These are phyloP conservation scores for Ploceus nigricollis DNA, from an alignment of 2,113 vertebrate genomes.

Conservation along the genomic window DNA sequence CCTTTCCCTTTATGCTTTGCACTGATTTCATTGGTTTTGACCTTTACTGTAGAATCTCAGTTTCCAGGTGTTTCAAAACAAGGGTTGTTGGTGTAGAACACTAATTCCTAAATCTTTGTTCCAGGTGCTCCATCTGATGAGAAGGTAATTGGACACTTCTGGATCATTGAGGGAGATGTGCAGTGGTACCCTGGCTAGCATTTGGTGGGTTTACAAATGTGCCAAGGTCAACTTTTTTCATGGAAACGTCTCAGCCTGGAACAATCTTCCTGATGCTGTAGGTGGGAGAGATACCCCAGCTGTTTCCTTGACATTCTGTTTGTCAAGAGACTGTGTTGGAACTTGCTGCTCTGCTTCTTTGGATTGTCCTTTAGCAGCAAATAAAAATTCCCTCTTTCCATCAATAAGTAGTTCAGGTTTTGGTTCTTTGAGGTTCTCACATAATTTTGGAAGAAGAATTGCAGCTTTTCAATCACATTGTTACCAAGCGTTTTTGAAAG, in stretches of 20 bases:
- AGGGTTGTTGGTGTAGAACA: not conserved
- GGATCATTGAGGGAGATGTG: not conserved
- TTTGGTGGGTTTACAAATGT: not conserved
- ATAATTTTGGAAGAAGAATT: not conserved
- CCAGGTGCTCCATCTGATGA: not conserved
- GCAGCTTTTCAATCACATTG: not conserved
- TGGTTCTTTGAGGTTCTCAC: not conserved
- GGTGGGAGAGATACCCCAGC: not conserved
- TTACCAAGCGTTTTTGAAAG: not conserved
- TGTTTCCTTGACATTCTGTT: not conserved
- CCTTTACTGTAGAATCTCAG: not conserved
- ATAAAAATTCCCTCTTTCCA: not conserved
- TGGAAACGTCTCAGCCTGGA: not conserved
- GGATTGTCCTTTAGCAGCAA: not conserved
- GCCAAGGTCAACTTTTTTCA: not conserved
- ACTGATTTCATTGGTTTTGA: not conserved
- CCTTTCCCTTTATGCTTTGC: not conserved
- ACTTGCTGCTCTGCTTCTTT: not conserved
- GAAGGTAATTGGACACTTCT: not conserved
- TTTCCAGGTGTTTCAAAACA: not conserved
- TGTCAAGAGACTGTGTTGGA: not conserved
- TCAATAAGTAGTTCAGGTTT: not conserved
- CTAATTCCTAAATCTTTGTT: not conserved
- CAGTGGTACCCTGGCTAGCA: not conserved
- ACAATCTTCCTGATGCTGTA: not conserved